Base-by-base conservation (phyloP, 2,797 vertebrate species). In the Enteromius unitaeniatus region DNA sequence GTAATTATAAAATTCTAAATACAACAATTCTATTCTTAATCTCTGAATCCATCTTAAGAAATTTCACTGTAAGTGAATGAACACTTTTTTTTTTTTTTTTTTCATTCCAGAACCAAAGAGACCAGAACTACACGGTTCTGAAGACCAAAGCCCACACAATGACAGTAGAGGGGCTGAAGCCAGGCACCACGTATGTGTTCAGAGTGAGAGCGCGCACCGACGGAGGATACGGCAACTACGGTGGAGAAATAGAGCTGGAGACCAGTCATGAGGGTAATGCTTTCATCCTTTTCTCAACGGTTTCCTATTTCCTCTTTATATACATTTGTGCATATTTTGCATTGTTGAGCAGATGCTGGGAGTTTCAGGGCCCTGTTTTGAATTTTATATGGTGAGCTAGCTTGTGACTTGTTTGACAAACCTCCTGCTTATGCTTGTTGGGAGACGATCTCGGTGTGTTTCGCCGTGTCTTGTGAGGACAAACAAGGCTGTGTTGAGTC, bases 81-180 rank as follows among this genome's bases (percentile, higher is more conserved):
- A 51, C 9, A 19, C n/a, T n/a, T n/a, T n/a, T n/a, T n/a, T n/a
- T n/a, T n/a, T n/a, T n/a, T n/a, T n/a, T n/a, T n/a, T 34, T 15
- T 47, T n/a, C 45, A 1, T 80, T 86, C 26, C 88, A 96, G 96
- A 96, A 96, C 90, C 96, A 96, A 90, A 92, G 93, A 53, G 95
- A 96, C 83, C 96, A 96, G 90, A 96, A 96, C 90, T 96, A 96
- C 91, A 96, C 95, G 0, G 94, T 96, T 34, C 68, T 96, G 91
- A 96, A 95, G 92, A 96, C 96, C 15, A 94, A 93, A 87, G 95
- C 94, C 75, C 95, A 94, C 90, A 93, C 93, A 91, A 96, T 96
- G 96, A 96, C 95, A 0, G 95, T 96, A 79, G 95, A 96, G 2
- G 96, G 96, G 15, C 91, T 96, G 23, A 96, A 96, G 88, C 95